These are phyloP conservation scores for Tetraneura akinire DNA, from an alignment of 1,140 invertebrate species.

Conservation along the genomic window DNA sequence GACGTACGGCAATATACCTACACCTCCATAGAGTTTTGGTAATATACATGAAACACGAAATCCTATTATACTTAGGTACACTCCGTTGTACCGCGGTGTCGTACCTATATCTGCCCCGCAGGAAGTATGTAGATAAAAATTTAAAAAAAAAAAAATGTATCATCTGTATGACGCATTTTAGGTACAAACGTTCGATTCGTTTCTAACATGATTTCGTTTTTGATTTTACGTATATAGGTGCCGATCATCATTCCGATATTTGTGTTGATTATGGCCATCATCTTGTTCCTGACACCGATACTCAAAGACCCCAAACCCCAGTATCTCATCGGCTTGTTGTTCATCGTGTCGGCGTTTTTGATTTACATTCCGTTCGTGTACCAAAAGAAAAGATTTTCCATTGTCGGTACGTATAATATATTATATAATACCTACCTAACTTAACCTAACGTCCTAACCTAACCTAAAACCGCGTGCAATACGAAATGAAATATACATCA, in stretches of 20 bases:
- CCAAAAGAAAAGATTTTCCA: constrained; percentile 58
- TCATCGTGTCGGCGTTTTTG: constrained; percentile 62
- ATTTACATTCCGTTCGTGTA: constrained; percentile 65
- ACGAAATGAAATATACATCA: too few species aligned
- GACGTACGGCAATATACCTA: background rate
- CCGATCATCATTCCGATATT: constrained; percentile 62
- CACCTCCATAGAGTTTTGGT: background rate
- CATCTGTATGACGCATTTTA: background rate
- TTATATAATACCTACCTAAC: too few species aligned
- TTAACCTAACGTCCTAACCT: too few species aligned
- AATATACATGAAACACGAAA: background rate
- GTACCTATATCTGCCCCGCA: background rate
- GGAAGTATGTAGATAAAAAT: constrained; percentile 19
- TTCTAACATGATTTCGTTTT: background rate
- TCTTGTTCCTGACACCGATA: constrained; percentile 61
- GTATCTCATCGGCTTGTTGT: constrained; percentile 62
- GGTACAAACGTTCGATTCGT: too few species aligned
- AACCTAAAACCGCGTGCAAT: too few species aligned
- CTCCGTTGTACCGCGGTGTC: background rate
- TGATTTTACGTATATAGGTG: constrained; percentile 54
- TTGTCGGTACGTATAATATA: constrained; percentile 55
- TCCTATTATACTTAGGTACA: background rate
- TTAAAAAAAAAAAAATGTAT: too few species aligned
- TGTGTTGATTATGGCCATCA: constrained; percentile 5
- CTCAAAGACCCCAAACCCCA: constrained; percentile 59